A percentile compares a stretch with the other conserved stretches of the same genome.
These are phyloP conservation scores for Pelagia noctiluca DNA, from an alignment of 30 jellyfish, hydroid and myxozoan genomes.

Conservation along the genomic window DNA sequence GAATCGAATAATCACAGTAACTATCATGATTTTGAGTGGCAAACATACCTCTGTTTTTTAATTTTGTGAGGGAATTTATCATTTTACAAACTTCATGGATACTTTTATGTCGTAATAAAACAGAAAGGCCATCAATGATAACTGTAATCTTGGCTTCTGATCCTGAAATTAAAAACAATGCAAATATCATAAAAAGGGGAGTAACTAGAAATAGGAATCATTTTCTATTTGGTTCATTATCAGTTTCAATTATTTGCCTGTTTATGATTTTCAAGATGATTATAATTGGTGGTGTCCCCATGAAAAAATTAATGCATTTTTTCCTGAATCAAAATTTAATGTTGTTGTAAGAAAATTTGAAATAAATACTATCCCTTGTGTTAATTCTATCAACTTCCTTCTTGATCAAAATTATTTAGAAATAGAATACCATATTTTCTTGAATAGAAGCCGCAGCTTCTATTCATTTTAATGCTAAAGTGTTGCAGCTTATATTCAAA, in stretches of 20 bases:
- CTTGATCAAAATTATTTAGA: too few relatives aligned
- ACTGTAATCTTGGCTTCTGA: constrained; percentile 16
- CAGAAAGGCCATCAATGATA: constrained; percentile 68
- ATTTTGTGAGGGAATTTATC: constrained; percentile 10
- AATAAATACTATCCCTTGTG: too few relatives aligned
- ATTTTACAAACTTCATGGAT: constrained; percentile 48
- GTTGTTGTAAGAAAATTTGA: too few relatives aligned
- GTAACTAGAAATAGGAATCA: background rate
- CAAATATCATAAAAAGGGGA: background rate
- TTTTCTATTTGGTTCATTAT: background rate
- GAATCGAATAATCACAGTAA: too few relatives aligned
- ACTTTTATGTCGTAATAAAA: constrained; percentile 61
- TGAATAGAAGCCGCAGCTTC: too few relatives aligned
- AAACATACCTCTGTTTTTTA: background rate
- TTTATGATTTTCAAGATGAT: background rate
- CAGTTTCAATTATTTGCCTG: background rate
- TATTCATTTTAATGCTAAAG: too few relatives aligned
- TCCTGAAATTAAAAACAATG: background rate
- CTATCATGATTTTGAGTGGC: background rate
- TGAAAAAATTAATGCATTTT: too few relatives aligned
- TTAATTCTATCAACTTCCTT: too few relatives aligned
- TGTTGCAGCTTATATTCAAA: too few relatives aligned
- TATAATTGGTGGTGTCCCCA: background rate
- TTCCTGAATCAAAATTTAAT: too few relatives aligned
- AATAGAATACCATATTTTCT: too few relatives aligned